Base-by-base conservation (phyloP, 2,113 vertebrate genomes). In the Myiozetetes cayanensis region DNA sequence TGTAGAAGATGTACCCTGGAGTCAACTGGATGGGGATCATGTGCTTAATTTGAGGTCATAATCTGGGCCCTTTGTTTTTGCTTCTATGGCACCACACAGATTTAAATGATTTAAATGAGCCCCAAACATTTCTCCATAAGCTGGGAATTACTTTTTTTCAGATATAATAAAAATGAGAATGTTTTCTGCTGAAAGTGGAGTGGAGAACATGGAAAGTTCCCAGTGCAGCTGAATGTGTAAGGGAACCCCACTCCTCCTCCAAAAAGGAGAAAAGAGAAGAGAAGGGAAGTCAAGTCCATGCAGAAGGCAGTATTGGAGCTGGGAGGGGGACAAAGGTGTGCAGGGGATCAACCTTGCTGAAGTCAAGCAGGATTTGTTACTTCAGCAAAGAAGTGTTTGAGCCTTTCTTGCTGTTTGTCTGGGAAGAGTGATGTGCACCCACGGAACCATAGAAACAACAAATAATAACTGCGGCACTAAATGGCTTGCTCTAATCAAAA, bases 401-500 rank as follows among this genome's bases (percentile, higher is more conserved):
- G 72, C 72, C 35, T 75, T 72, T 91, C 73, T 55, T 41, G 0
- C 0, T 72, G 49, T 58, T 92, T 95, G 56, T 75, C 90, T 95
- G 90, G 70, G 61, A 87, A 72, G 76, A 75, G 44, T 27, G 77
- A 90, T 78, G 73, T 5, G 15, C 28, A 35, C 83, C 79, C 66
- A 56, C 86, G 92, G 86, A 95, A 31, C 83, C 49, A 73, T 53
- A 94, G 93, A 93, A 95, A 89, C 90, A 96, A 86, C 93, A 95
- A 85, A 93, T 93, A 96, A 83, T 41, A 95, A 86, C 14, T 0
- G 72, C 2, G 0, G 94, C 73, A 67, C 73, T 92, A 87, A 96
- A 85, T 49, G 62, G 56, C 61, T 93, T 82, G n/a, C 88, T 92
- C 88, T 97, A 95, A 95, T 95, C 92, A 81, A 79, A 95, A 95